Percentiles rank a stretch among this genome's conserved stretches.
phyloP scores from a whole-genome alignment of 2,113 vertebrate species.

The Ciconia boyciana region DNA sequence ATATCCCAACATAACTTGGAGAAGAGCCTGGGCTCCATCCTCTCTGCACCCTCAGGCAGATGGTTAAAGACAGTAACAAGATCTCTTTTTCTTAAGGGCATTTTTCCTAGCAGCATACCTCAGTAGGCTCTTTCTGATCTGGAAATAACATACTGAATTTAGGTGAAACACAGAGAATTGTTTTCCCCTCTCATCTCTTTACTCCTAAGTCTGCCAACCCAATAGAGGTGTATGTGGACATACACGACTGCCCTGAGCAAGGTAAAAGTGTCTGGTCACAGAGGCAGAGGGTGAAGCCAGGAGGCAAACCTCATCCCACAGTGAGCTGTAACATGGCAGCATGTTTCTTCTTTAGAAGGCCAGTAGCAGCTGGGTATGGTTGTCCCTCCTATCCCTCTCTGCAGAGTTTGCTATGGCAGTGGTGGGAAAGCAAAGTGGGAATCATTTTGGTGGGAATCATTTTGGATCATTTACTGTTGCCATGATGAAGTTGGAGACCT shows the following conservation, averaged over 20 bases:
- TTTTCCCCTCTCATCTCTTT: background rate
- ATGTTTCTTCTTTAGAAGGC: background rate
- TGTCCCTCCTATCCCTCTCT: background rate
- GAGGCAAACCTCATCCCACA: background rate
- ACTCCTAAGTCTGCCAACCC: background rate
- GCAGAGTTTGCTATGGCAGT: background rate
- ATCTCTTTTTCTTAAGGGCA: background rate
- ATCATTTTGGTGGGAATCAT: background rate
- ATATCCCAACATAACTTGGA: accelerated
- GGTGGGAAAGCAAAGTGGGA: background rate
- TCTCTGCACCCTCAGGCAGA: accelerated
- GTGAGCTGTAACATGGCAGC: background rate
- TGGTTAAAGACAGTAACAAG: background rate
- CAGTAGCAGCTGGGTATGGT: background rate
- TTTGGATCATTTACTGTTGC: background rate
- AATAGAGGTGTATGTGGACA: background rate
- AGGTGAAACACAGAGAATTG: background rate
- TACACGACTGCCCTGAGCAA: background rate
- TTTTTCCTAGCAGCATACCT: accelerated
- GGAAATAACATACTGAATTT: background rate
- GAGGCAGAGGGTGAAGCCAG: background rate
- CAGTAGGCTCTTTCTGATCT: background rate
- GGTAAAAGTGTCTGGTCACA: background rate
- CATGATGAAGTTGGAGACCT: background rate
- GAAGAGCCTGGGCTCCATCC: background rate